These are phyloP conservation scores for Charanyca ferruginea DNA, from an alignment of 2,888 invertebrate genomes.

Conservation along the genomic window DNA sequence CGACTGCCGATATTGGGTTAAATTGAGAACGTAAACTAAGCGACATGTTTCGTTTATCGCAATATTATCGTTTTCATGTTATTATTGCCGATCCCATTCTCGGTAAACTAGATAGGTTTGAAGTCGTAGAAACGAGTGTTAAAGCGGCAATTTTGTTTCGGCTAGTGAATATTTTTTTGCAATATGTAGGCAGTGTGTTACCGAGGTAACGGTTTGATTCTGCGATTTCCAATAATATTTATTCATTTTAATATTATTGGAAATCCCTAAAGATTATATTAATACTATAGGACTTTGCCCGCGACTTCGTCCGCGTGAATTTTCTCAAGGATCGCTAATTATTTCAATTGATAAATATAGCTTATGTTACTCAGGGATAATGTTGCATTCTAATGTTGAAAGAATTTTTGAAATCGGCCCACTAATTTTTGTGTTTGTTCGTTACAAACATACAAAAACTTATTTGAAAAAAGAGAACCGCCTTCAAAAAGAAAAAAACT, in stretches of 20 bases:
- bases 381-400: too few relatives aligned
- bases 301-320: too few relatives aligned
- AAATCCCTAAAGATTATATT: too few relatives aligned
- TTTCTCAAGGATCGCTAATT: too few relatives aligned
- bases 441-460: too few relatives aligned
- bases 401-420: too few relatives aligned
- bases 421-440: too few relatives aligned
- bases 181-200: neutral
- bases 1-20: slow-evolving; percentile 41
- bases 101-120: slow-evolving; percentile 51
- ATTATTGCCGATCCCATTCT: slow-evolving; percentile 55
- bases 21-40: slow-evolving; percentile 43
- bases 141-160: slow-evolving; percentile 23
- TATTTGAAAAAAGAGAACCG: too few relatives aligned
- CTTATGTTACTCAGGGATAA: too few relatives aligned
- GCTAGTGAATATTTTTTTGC: neutral
- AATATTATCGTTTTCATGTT: slow-evolving; percentile 53
- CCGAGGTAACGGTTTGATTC: neutral
- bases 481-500: too few relatives aligned
- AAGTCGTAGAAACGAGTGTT: slow-evolving; percentile 34
- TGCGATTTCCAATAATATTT: slow-evolving; percentile 21
- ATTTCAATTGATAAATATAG: too few relatives aligned
- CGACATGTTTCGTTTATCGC: slow-evolving; percentile 56
- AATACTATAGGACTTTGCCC: too few relatives aligned
- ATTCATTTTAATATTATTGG: neutral